Percentiles rank a stretch among this genome's conserved stretches.
These are phyloP conservation scores for Benthosema pterotum DNA, from an alignment of 2,797 vertebrate species.

Conservation along the genomic window DNA sequence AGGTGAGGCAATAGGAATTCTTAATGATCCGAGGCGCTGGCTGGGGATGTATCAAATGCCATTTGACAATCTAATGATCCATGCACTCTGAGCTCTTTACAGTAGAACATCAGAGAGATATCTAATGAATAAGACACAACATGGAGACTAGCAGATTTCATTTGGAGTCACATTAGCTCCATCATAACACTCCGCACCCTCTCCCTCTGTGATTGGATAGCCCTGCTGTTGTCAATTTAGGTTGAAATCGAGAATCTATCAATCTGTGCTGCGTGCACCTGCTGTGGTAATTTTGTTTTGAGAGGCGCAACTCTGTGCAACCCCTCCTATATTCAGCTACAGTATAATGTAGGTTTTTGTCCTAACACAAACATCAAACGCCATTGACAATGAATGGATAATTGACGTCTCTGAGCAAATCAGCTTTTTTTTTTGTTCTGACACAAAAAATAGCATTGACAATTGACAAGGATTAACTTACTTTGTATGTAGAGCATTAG, in stretches of 20 bases:
- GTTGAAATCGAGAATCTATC: conserved; percentile 47
- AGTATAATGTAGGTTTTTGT: no score
- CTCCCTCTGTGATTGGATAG: conserved; percentile 33
- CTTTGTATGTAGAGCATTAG: no score
- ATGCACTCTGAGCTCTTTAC: conserved; percentile 42
- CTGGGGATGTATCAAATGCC: conserved; percentile 42
- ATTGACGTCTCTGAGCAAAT: no score
- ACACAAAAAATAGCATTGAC: no score
- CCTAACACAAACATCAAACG: no score
- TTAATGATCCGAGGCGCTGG: conserved; percentile 40
- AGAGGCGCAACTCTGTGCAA: no score
- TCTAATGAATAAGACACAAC: conserved; percentile 52
- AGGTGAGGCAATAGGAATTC: conserved; percentile 56
- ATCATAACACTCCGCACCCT: conserved; percentile 46
- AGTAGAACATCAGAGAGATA: conserved; percentile 31
- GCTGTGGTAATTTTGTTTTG: no score
- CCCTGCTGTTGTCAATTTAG: conserved; percentile 53
- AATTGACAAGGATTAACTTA: no score
- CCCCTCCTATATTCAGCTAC: no score
- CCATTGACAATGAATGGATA: no score
- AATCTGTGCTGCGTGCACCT: conserved; percentile 36
- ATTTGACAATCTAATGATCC: conserved; percentile 63
- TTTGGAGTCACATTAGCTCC: conserved; percentile 61
- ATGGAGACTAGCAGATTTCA: conserved; percentile 55
- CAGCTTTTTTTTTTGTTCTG: no score